These are phyloP conservation scores for Remorina albescens DNA, from an alignment of 2,797 vertebrate genomes.

Conservation along the genomic window DNA sequence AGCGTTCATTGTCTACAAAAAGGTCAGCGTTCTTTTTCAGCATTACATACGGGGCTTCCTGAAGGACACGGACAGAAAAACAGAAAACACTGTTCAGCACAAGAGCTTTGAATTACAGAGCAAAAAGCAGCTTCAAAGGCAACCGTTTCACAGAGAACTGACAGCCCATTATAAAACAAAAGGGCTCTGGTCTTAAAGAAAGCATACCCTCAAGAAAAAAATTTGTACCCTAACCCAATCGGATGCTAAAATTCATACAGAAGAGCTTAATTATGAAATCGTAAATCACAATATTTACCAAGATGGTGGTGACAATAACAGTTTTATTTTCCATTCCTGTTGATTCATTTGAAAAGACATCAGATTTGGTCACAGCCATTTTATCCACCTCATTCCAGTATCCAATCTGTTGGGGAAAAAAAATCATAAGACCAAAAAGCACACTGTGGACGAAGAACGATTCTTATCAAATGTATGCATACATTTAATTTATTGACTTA, in stretches of 20 bases:
- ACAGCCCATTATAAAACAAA: constrained; percentile 17
- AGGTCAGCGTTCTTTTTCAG: constrained; percentile 98
- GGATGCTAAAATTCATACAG: neutral
- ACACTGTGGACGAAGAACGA: too few relatives aligned
- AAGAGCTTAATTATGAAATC: neutral
- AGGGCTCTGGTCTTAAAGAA: constrained; percentile 1
- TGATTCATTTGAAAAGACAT: constrained; percentile 93
- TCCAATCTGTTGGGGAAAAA: constrained; percentile 89
- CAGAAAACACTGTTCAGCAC: constrained; percentile 44
- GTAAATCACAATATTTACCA: constrained; percentile 84
- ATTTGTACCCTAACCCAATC: neutral
- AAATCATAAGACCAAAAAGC: neutral
- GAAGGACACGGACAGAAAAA: constrained; percentile 42
- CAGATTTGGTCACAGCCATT: constrained; percentile 97
- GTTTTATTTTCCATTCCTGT: constrained; percentile 99
- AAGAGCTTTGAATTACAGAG: constrained; percentile 19
- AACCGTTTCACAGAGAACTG: neutral
- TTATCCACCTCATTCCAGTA: constrained; percentile 99
- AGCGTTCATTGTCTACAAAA: constrained; percentile 96
- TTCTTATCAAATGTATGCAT: neutral
- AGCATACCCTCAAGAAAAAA: neutral
- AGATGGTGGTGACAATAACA: constrained; percentile 97
- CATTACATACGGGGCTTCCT: constrained; percentile 99
- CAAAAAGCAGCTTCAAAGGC: constrained; percentile 18
- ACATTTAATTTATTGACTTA: neutral